Evolutionary conservation across 2,113 vertebrate species (phyloP).

Genomic region (Sitta europaea): DNA sequence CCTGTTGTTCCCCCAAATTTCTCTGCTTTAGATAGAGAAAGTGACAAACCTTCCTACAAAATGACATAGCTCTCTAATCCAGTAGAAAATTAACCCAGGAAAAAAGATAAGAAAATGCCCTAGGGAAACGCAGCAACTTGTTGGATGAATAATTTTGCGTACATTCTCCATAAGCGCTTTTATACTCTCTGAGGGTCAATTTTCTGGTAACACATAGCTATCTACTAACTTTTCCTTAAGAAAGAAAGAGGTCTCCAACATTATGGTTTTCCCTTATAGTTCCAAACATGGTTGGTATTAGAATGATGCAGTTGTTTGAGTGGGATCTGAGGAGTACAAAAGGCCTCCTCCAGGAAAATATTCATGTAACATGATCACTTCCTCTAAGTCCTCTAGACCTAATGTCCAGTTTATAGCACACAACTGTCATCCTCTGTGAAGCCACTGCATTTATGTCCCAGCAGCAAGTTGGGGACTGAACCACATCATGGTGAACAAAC

Average conservation of each 20-base stretch:
- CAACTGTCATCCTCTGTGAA: not conserved
- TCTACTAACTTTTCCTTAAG: not conserved
- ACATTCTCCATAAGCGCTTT: not conserved
- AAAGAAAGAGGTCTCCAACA: not conserved
- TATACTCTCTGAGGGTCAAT: not conserved
- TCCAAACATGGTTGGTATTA: not conserved
- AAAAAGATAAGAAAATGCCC: not conserved
- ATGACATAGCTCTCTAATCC: not conserved
- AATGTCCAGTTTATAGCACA: not conserved
- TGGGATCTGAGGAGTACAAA: not conserved
- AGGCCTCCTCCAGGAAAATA: not conserved
- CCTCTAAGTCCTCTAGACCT: not conserved
- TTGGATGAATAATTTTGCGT: not conserved
- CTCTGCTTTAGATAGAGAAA: not conserved
- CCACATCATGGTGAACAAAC: no score
- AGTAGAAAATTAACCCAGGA: not conserved
- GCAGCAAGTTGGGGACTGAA: not conserved
- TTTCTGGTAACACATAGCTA: not conserved
- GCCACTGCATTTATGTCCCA: fast-evolving
- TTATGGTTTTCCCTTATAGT: not conserved
- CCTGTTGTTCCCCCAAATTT: not conserved
- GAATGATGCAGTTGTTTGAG: not conserved
- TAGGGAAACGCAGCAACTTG: not conserved
- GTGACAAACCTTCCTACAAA: not conserved
- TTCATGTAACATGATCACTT: not conserved